These are phyloP conservation scores for Saccopteryx leptura DNA, from an alignment of 2,113 vertebrate genomes.

Conservation along the genomic window DNA sequence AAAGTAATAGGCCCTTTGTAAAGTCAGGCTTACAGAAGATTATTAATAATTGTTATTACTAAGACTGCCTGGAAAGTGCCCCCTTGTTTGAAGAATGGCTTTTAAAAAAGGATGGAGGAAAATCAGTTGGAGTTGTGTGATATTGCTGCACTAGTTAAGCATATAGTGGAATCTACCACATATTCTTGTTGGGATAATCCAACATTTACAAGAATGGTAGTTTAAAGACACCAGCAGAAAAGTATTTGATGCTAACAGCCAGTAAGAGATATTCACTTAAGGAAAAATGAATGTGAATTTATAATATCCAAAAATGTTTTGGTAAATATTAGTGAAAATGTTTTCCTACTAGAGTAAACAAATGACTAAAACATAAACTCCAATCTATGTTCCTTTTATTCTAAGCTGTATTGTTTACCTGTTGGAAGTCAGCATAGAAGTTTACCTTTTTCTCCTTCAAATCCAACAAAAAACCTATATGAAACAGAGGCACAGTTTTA, in stretches of 20 bases:
- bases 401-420: background rate
- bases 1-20: background rate
- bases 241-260: background rate
- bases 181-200: background rate
- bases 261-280: slow-evolving; percentile 8
- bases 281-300: slow-evolving; percentile 39
- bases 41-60: background rate
- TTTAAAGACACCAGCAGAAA: background rate
- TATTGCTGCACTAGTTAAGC: background rate
- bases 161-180: background rate
- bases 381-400: slow-evolving; percentile 1
- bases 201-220: background rate
- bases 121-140: background rate
- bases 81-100: background rate
- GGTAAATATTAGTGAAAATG: background rate
- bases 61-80: background rate
- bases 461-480: slow-evolving; percentile 1
- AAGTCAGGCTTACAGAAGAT: background rate
- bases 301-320: slow-evolving; percentile 9
- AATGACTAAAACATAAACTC: slow-evolving; percentile 2
- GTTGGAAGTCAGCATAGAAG: background rate
- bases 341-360: background rate
- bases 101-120: background rate
- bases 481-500: background rate
- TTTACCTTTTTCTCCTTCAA: slow-evolving; percentile 11